Evolutionary conservation across 2,888 invertebrate genomes (phyloP), one percentile per base, ranked within the genome.

Genomic region (Gymnocheta viridis): DNA sequence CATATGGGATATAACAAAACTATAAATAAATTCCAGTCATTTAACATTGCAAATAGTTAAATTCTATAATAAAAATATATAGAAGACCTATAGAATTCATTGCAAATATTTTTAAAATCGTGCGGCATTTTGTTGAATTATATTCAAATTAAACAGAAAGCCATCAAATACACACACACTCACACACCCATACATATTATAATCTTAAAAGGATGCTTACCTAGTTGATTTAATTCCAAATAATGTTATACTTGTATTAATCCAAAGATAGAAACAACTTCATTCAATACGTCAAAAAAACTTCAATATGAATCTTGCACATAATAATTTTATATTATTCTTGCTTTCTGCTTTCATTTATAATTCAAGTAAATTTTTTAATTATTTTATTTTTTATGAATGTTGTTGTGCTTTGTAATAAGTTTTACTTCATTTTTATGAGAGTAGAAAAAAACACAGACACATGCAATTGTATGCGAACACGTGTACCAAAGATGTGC

Each of bases 401-500:
- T 41, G 24, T 73, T 35, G 24, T 73, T 35, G 17, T 32, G 6
- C 17, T 47, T 58, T 19, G 10, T 3, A 12, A 32, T 10, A 32
- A 24, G n/a, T 47, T 32, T 22, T 54, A 17, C n/a, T 47, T 67
- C 10, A 67, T 35, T 56, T 70, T 56, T 17, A 49, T 7, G 12
- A 29, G 32, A 51, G 58, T 12, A 60, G n/a, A 54, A 24, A 29
- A 29, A 54, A 58, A 64, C 9, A 41, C 10, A 60, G 12, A 41
- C 24, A 14, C 6, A 76, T 35, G 44, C 70, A 80, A 67, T 41
- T 38, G n/a, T 69, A 67, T 69, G 22, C 10, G 32, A 77, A 64
- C 84, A 84, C 81, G 81, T 81, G 77, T 67, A 69, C 24, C 22
- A 27, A 64, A 17, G 44, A 66, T 56, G 27, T 62, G 17, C 35